phyloP scores from a whole-genome alignment of 1,140 invertebrate genomes.

The Pentalonia nigronervosa region DNA sequence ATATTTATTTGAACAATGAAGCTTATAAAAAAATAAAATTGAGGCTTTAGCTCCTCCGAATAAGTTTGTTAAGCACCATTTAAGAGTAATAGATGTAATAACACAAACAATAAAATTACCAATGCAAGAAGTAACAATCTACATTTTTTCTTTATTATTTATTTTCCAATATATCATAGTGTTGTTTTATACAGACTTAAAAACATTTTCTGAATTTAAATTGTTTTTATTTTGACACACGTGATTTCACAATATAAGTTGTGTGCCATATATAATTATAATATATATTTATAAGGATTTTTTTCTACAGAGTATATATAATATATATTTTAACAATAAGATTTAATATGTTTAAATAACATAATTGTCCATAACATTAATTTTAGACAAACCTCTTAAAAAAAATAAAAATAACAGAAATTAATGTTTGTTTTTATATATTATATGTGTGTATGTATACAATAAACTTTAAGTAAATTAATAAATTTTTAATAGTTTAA shows the following conservation, averaged over 20 bases:
- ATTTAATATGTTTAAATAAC: constrained; percentile 33
- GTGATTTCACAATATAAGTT: constrained; percentile 16
- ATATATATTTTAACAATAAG: not conserved
- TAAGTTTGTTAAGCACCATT: not conserved
- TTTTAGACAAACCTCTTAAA: not conserved
- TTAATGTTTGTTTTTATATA: constrained; percentile 2
- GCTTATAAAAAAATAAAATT: no score
- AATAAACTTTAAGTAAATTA: constrained; percentile 41
- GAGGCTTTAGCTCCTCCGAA: no score
- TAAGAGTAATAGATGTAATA: not conserved
- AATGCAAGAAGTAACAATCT: not conserved
- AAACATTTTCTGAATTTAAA: not conserved
- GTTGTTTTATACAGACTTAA: not conserved
- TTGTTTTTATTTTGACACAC: not conserved
- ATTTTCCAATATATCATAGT: constrained; percentile 9
- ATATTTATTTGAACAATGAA: no score
- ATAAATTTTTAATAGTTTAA: constrained; percentile 37
- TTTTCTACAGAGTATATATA: constrained; percentile 30
- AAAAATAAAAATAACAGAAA: constrained; percentile 45
- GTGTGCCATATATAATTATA: not conserved
- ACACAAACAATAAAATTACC: not conserved
- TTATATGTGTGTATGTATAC: constrained; percentile 11
- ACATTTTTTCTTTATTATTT: not conserved
- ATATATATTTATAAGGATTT: not conserved
- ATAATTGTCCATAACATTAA: not conserved